Percentiles rank a stretch among this genome's conserved stretches.
These are phyloP conservation scores for Gambelia wislizenii DNA, from an alignment of 2,797 vertebrate genomes.

Conservation along the genomic window DNA sequence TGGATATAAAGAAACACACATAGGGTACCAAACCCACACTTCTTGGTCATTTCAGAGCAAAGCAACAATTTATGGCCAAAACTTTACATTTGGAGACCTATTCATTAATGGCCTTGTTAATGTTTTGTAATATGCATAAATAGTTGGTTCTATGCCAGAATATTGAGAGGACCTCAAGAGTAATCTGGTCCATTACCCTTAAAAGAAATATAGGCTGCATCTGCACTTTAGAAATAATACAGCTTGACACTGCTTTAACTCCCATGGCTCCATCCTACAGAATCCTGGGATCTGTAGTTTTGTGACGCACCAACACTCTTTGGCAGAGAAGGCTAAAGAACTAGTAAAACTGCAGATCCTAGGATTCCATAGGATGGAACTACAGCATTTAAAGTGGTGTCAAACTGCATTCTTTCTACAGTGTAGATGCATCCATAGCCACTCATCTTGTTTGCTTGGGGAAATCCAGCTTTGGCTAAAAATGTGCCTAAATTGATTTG, in stretches of 20 bases:
- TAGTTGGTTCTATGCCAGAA: neutral
- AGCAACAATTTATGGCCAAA: neutral
- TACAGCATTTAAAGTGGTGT: too few relatives aligned
- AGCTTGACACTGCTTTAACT: too few relatives aligned
- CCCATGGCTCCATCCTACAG: too few relatives aligned
- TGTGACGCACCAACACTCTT: too few relatives aligned
- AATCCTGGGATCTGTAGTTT: too few relatives aligned
- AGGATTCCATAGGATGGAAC: too few relatives aligned
- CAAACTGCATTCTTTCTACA: too few relatives aligned
- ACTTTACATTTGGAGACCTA: neutral
- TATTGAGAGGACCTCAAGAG: neutral
- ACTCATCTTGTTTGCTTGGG: neutral
- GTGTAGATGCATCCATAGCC: too few relatives aligned
- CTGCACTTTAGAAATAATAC: too few relatives aligned
- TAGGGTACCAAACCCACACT: neutral
- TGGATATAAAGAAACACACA: neutral
- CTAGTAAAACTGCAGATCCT: too few relatives aligned
- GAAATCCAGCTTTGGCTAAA: neutral
- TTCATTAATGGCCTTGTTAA: neutral
- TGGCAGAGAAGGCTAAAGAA: too few relatives aligned
- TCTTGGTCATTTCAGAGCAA: slow-evolving; percentile 14
- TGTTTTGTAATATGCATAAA: neutral
- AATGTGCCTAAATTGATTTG: neutral
- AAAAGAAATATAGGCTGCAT: too few relatives aligned
- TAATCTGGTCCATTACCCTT: neutral